Evolutionary conservation across 2,113 vertebrate species (phyloP).

Genomic region (Plecturocebus donacophilus): DNA sequence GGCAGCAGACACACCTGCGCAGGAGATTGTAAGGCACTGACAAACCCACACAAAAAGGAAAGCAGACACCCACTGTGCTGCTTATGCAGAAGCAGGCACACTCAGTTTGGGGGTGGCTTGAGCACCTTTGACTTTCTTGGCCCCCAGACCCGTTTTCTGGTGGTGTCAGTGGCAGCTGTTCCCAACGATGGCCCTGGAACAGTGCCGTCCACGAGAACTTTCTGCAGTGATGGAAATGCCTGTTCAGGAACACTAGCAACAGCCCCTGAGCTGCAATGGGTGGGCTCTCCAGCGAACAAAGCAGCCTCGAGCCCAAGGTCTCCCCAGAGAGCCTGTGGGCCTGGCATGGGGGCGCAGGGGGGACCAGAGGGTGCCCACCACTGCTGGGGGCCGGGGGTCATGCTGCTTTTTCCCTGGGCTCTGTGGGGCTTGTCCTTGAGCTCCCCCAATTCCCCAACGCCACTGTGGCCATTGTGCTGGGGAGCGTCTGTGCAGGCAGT

Average conservation of each 20-base stretch:
- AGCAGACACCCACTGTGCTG: not conserved
- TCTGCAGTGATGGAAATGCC: not conserved
- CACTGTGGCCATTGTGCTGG: not conserved
- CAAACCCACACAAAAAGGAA: too few relatives aligned
- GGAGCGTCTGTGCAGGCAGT: fast-evolving
- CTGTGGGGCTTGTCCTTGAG: not conserved
- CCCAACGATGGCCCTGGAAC: fast-evolving
- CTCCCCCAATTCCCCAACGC: not conserved
- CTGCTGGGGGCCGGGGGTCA: not conserved
- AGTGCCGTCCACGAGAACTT: not conserved
- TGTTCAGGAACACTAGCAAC: not conserved
- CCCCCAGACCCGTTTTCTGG: not conserved
- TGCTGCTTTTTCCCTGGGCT: not conserved
- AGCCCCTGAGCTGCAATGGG: too few relatives aligned
- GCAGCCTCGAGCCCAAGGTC: too few relatives aligned
- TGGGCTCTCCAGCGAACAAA: too few relatives aligned
- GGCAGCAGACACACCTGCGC: not conserved
- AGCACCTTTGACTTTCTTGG: not conserved
- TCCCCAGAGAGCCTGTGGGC: not conserved
- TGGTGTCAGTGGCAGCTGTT: not conserved
- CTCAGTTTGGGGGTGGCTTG: not conserved
- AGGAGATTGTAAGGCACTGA: not conserved
- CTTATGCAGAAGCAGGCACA: not conserved
- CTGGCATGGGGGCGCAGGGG: fast-evolving
- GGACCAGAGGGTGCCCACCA: not conserved